Base-by-base conservation (phyloP, 2,797 vertebrate genomes). In the Acomys russatus region DNA sequence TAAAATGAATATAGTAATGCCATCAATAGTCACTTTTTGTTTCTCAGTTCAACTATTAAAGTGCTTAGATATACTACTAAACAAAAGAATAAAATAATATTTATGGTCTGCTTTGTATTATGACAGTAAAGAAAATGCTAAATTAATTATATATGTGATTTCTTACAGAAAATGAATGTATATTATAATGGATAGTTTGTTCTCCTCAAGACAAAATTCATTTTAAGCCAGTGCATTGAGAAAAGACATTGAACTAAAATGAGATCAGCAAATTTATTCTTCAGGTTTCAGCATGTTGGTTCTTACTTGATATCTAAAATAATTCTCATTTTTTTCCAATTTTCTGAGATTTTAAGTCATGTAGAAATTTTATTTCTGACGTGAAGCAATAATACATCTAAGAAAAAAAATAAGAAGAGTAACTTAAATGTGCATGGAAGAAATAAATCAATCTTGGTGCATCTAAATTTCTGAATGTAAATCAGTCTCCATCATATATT, bases 261-360 rank as follows among this genome's bases (percentile, higher is more conserved):
- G 35, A 96, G 92, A 92, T 96, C 30, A 77, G 54, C 4, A 76
- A 23, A 25, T 71, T 87, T 96, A 97, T 94, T 91, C 59, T 97
- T 82, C 78, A 28, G 44, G 56, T 96, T 97, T 88, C 25, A 90
- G n/a, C 44, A 2, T 78, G 56, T 88, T 92, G 22, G 6, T 94
- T 97, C 87, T 97, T 61, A 94, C 94, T 95, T 96, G 9, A 83
- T 97, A 91, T 59, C 74, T 95, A 95, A 97, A 96, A 97, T 96
- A 97, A 90, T 97, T 93, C 93, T 97, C 92, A 51, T 94, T 79
- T 97, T 97, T 97, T 97, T 96, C 17, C 80, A 93, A 28, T 88
- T 73, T 73, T 88, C 92, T 94, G 35, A 96, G 87, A 94, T 96
- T 78, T 35, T 92, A 96, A 74, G 96, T 78, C 76, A 96, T 54